Percentiles rank a stretch among this genome's conserved stretches.
Evolutionary conservation across 1,140 invertebrate species (phyloP).

Genomic region (Aphaenogaster rudis): DNA sequence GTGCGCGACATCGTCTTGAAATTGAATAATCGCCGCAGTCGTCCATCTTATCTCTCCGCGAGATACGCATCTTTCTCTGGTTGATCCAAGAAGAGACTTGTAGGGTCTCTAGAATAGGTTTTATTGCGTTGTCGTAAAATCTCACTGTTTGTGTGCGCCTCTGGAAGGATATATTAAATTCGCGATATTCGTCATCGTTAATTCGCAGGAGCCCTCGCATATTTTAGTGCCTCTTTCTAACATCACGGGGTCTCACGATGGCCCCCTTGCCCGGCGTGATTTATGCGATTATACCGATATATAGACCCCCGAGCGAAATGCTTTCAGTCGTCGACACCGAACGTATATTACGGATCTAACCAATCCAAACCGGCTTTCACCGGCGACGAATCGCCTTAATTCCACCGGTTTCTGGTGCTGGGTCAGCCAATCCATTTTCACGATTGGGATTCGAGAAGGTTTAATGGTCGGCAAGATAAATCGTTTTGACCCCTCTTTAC

Average conservation of each 20-base stretch:
- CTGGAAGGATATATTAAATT: background rate
- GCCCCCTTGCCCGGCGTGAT: background rate
- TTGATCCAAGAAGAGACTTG: background rate
- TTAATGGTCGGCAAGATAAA: constrained; percentile 36
- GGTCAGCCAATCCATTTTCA: constrained; percentile 42
- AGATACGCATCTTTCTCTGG: constrained; percentile 13
- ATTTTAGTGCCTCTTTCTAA: background rate
- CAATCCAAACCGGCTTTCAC: constrained; percentile 70
- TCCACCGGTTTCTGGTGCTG: constrained; percentile 55
- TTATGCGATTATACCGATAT: constrained; percentile 16
- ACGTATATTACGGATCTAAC: constrained; percentile 57
- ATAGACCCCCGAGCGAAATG: constrained; percentile 2
- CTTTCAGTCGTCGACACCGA: constrained; percentile 45
- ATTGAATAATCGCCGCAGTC: constrained; percentile 39
- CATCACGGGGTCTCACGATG: too few relatives aligned
- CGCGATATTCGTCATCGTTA: background rate
- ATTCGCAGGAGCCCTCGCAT: background rate
- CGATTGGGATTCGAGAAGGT: constrained; percentile 27
- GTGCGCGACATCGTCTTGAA: constrained; percentile 34
- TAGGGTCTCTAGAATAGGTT: background rate
- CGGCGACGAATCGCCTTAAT: constrained; percentile 58
- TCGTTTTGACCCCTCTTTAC: background rate
- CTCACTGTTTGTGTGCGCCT: background rate
- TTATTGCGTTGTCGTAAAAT: background rate
- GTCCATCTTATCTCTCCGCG: background rate